Conservation (phyloP, 2,113 vertebrate species). For the Amphiprion percula region DNA sequence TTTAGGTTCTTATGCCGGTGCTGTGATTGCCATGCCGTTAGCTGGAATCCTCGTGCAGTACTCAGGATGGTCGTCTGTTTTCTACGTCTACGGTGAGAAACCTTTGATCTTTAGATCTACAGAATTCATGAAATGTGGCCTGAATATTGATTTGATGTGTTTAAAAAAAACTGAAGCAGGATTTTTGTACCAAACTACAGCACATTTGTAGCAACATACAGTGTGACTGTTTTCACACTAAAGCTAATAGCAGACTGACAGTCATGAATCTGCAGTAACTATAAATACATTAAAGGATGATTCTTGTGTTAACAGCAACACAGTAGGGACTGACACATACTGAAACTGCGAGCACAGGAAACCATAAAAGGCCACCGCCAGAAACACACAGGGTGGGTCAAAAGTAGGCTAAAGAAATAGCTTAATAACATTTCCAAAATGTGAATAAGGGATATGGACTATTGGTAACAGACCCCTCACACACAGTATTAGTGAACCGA, state of each 20-base stretch:
- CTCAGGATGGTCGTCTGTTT: constrained; percentile 92
- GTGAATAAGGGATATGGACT: too few relatives aligned
- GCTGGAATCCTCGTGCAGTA: constrained; percentile 93
- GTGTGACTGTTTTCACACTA: neutral
- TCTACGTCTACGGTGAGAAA: constrained; percentile 90
- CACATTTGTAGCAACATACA: neutral
- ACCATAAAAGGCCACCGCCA: neutral
- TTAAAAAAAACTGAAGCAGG: too few relatives aligned
- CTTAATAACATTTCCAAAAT: too few relatives aligned
- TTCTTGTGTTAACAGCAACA: neutral
- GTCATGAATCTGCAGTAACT: too few relatives aligned
- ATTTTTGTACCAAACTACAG: neutral
- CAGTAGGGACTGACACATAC: neutral
- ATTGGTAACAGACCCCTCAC: too few relatives aligned
- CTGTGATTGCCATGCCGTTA: constrained; percentile 93
- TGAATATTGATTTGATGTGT: too few relatives aligned
- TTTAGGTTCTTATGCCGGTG: constrained; percentile 92
- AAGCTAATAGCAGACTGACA: too few relatives aligned
- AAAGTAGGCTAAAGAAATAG: too few relatives aligned
- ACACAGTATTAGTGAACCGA: too few relatives aligned
- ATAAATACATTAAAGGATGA: neutral
- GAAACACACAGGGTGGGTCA: neutral
- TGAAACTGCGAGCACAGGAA: neutral
- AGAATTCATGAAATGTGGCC: neutral
- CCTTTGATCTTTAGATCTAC: neutral